Evolutionary conservation across 2,113 vertebrate genomes (phyloP).

Genomic region (Sinocyclocheilus rhinocerous): DNA sequence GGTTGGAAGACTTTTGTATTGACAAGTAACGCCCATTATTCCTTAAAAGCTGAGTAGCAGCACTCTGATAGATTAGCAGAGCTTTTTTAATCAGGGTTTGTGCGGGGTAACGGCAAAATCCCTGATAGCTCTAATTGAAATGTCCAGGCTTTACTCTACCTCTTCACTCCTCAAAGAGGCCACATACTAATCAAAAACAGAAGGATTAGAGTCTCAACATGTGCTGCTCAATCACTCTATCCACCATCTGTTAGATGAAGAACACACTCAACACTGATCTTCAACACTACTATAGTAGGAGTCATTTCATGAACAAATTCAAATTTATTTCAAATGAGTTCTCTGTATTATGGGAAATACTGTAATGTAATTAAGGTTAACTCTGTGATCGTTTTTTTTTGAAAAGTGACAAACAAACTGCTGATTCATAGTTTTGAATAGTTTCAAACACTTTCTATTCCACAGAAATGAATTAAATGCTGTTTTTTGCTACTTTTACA

Average conservation of each 20-base stretch:
- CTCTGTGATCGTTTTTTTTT: background rate
- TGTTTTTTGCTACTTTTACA: background rate
- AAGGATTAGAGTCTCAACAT: conserved; percentile 62
- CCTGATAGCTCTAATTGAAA: conserved; percentile 71
- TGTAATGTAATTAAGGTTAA: background rate
- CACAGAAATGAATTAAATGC: background rate
- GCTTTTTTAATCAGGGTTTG: conserved; percentile 51
- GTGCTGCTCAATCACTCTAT: conserved; percentile 63
- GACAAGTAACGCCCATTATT: conserved; percentile 30
- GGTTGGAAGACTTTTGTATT: conserved; percentile 33
- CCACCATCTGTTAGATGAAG: conserved; percentile 66
- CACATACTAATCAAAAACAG: conserved; percentile 64
- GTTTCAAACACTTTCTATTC: background rate
- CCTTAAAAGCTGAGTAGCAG: conserved; percentile 49
- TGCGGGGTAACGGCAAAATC: conserved; percentile 56
- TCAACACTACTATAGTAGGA: background rate
- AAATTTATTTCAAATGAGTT: background rate
- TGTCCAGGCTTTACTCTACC: conserved; percentile 62
- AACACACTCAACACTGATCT: conserved; percentile 32
- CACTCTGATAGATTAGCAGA: conserved; percentile 51
- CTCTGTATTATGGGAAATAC: background rate
- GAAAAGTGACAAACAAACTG: background rate
- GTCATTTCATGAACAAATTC: background rate
- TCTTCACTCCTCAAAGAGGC: conserved; percentile 49
- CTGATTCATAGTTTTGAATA: background rate